Conservation (phyloP, 2,888 invertebrate species). For the Cancer borealis region DNA sequence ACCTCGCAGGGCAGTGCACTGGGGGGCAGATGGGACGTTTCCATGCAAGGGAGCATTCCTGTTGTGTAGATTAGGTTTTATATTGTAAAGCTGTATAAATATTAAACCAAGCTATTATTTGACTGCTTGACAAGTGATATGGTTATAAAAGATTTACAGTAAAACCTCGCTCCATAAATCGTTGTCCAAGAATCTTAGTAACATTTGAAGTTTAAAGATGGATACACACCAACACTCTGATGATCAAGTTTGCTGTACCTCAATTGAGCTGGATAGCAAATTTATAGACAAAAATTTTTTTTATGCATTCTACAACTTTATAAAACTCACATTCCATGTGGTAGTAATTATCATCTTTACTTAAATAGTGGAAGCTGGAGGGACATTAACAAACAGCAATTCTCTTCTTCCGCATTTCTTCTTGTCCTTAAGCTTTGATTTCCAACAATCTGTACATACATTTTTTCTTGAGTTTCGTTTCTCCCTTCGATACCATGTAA, state of each 20-base stretch:
- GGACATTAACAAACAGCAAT: neutral
- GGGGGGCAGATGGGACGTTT: conserved; percentile 9
- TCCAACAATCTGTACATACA: neutral
- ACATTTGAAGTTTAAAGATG: neutral
- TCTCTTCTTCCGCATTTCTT: neutral
- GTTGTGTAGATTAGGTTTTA: neutral
- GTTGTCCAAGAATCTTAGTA: neutral
- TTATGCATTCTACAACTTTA: neutral
- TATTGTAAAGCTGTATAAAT: neutral
- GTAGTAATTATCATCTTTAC: neutral
- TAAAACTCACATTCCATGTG: neutral
- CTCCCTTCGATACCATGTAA: no score
- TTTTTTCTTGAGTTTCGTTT: neutral
- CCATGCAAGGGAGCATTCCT: conserved; percentile 2
- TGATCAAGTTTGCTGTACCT: neutral
- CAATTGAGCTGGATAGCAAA: neutral
- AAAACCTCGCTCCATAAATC: neutral
- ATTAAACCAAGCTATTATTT: neutral
- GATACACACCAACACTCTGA: neutral
- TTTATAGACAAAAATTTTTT: neutral
- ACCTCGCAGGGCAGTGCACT: conserved; percentile 12
- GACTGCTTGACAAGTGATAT: neutral
- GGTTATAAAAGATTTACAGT: neutral
- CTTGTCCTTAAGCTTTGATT: neutral
- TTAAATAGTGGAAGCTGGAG: neutral